Evolutionary conservation across 2,888 invertebrate genomes (phyloP), one percentile per base, ranked within the genome.

Genomic region (Oegoconia quadripuncta): DNA sequence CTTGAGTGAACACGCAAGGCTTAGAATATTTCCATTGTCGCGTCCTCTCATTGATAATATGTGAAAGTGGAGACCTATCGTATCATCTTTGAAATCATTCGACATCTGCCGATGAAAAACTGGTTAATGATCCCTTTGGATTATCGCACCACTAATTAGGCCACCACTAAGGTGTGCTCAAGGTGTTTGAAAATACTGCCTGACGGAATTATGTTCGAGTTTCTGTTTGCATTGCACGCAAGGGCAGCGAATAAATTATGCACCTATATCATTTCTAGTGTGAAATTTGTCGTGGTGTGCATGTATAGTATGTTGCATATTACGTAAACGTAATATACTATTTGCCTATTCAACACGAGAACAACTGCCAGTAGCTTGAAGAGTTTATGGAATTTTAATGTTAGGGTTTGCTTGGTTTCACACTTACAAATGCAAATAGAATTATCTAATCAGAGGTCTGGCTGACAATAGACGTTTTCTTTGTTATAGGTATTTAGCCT

Each of bases 361-460:
- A 61, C 61, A 55, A 64, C 53, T 60, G 56, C 48, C 51, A 49
- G 55, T 52, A 52, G 48, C 55, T 52, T 52, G 47, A 60, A 41
- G 58, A 58, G 52, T 65, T 64, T 67, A 69, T 64, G 68, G 74
- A 79, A 77, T 80, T 71, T 64, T 68, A 77, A 78, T 73, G 59
- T 48, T 52, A 51, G 56, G 60, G 61, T 53, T 60, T 41, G 57
- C 55, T 34, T 42, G 31, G 27, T 33, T 34, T 42, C 37, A 41
- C 25, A 26, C 59, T 64, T 63, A 55, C 55, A 60, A 64, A 64
- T 62, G 60, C 59, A 70, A 71, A 69, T 65, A 52, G 34, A 36
- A 46, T 57, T 54, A 64, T 64, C 58, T 68, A 64, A 70, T 64
- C 58, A 44, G 39, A 34, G 39, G 35, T 41, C 46, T 50, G 44